Conservation (phyloP, 2,888 invertebrate species). For the Mesorhabditis sp. region DNA sequence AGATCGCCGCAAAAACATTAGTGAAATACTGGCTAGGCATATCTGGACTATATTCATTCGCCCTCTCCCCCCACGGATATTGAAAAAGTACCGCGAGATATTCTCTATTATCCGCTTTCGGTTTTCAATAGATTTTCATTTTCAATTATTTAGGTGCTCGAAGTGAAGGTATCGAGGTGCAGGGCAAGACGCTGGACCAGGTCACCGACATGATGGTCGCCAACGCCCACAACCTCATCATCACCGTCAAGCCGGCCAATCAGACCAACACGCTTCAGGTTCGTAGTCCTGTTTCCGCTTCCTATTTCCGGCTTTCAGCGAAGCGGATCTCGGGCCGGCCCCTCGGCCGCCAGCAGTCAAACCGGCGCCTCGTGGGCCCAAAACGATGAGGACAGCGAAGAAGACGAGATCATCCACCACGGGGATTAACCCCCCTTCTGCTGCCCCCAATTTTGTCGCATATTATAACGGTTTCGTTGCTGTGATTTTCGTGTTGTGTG, state of each 20-base stretch:
- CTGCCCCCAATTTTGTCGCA: no score
- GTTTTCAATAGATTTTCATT: no score
- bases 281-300: neutral
- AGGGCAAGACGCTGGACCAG: slow-evolving; percentile 93
- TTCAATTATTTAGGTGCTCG: slow-evolving; percentile 70
- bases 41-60: no score
- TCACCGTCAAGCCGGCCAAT: slow-evolving; percentile 83
- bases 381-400: neutral
- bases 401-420: slow-evolving; percentile 6
- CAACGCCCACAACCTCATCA: slow-evolving; percentile 94
- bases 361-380: neutral
- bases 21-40: neutral
- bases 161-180: slow-evolving; percentile 98
- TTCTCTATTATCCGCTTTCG: no score
- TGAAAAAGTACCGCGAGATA: no score
- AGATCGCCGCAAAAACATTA: no score
- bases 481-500: no score
- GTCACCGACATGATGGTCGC: slow-evolving; percentile 99
- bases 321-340: neutral
- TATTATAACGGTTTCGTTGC: no score
- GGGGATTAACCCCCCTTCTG: neutral
- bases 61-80: no score
- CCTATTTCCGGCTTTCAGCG: neutral
- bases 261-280: slow-evolving; percentile 63
- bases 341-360: neutral